Evolutionary conservation across 2,113 vertebrate genomes (phyloP).

Genomic region (Cyprinodon variegatus): DNA sequence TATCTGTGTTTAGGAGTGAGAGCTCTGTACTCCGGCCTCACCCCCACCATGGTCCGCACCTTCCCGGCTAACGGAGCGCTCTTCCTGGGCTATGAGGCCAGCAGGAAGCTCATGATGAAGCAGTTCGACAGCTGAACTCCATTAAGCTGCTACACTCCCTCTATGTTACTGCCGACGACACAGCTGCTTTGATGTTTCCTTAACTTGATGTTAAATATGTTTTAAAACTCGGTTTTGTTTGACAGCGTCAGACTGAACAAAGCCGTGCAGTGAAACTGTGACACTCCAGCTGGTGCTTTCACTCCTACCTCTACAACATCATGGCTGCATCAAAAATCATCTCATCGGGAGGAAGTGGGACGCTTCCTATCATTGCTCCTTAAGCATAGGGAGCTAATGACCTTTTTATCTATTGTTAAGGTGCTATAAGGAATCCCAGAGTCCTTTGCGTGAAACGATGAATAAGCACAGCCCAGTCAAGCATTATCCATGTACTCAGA

Average conservation of each 20-base stretch:
- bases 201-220: neutral
- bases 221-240: neutral
- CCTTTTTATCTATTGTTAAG: no score
- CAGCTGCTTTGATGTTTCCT: neutral
- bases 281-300: constrained; percentile 18
- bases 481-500: no score
- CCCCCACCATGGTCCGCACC: constrained; percentile 93
- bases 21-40: constrained; percentile 93
- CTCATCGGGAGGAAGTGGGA: no score
- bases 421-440: no score
- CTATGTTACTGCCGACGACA: neutral
- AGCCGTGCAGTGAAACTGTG: no score
- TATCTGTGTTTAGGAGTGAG: constrained; percentile 81
- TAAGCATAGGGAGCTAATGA: no score
- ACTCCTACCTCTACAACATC: constrained; percentile 41
- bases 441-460: no score
- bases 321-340: no score
- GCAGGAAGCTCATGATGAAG: constrained; percentile 92
- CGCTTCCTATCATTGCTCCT: no score
- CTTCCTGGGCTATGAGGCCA: constrained; percentile 93
- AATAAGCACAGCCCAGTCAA: no score
- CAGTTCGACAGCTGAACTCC: constrained; percentile 75
- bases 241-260: no score
- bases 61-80: constrained; percentile 93
- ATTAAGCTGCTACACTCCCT: constrained; percentile 23